Evolutionary conservation across 1,140 invertebrate genomes (phyloP).

Genomic region (Dufourea novaeangliae): DNA sequence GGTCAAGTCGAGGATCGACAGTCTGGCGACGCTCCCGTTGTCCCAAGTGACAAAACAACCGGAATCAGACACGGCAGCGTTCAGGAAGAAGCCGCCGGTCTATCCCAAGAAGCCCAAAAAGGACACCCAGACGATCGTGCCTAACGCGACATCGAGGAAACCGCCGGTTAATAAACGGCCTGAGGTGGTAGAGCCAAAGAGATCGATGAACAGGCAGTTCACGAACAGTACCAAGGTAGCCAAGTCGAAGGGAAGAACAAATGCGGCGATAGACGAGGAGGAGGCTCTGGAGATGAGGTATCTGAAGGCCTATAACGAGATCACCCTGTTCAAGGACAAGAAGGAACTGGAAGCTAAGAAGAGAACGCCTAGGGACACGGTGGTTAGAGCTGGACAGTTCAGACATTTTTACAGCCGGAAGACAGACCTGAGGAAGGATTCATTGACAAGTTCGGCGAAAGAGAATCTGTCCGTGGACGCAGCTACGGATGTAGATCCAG

Average conservation of each 20-base stretch:
- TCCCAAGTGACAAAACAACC: constrained; percentile 8
- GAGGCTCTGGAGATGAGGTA: constrained; percentile 39
- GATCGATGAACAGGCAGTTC: background rate
- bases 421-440: background rate
- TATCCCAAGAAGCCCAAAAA: background rate
- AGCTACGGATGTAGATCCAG: background rate
- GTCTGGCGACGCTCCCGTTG: constrained; percentile 21
- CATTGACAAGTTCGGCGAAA: background rate
- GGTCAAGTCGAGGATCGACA: background rate
- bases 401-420: background rate
- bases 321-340: constrained; percentile 45
- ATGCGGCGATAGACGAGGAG: background rate
- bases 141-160: background rate
- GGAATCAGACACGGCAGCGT: background rate
- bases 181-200: background rate
- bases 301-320: constrained; percentile 46
- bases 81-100: constrained; percentile 3
- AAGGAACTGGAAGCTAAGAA: constrained; percentile 27
- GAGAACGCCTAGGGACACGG: background rate
- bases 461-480: constrained; percentile 6
- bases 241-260: background rate
- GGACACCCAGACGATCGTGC: background rate
- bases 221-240: background rate
- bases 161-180: background rate
- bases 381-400: accelerated